Evolutionary conservation across 2,797 vertebrate genomes (phyloP).

Genomic region (Schizothorax lantsangensis): DNA sequence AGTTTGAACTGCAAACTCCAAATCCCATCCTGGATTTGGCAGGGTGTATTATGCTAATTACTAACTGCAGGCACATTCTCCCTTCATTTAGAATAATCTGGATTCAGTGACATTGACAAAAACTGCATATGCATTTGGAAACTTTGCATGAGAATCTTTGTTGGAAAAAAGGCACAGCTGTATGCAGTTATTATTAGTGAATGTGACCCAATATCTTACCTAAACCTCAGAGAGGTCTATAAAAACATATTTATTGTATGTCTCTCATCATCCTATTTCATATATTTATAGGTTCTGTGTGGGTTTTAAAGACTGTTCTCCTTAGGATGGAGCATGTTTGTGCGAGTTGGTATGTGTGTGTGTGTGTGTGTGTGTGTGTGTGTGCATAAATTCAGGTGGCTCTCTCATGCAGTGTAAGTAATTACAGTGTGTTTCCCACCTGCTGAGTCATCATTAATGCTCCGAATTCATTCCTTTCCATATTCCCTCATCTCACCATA

Average conservation of each 20-base stretch:
- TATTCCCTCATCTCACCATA: neutral
- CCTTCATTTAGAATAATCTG: neutral
- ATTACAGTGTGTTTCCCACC: conserved; percentile 60
- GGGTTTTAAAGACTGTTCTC: neutral
- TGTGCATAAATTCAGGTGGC: conserved; percentile 34
- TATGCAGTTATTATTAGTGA: neutral
- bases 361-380: neutral
- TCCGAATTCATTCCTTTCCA: conserved; percentile 16
- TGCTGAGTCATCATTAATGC: conserved; percentile 48
- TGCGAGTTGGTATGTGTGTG: neutral
- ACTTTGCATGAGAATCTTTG: neutral
- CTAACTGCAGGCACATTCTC: neutral
- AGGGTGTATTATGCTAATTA: neutral
- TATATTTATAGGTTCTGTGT: conserved; percentile 20
- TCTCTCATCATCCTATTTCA: neutral
- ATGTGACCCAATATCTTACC: neutral
- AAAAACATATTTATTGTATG: neutral
- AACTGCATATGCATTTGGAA: neutral
- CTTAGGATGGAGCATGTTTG: neutral
- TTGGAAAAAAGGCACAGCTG: neutral
- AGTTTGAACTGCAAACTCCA: neutral
- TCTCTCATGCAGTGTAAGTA: conserved; percentile 60
- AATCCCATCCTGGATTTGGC: neutral
- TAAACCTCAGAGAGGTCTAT: neutral
- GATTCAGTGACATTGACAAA: neutral